A percentile compares a stretch with the other conserved stretches of the same genome.
phyloP scores from a whole-genome alignment of 1,140 invertebrate species.

The Ptiloglossa arizonensis region DNA sequence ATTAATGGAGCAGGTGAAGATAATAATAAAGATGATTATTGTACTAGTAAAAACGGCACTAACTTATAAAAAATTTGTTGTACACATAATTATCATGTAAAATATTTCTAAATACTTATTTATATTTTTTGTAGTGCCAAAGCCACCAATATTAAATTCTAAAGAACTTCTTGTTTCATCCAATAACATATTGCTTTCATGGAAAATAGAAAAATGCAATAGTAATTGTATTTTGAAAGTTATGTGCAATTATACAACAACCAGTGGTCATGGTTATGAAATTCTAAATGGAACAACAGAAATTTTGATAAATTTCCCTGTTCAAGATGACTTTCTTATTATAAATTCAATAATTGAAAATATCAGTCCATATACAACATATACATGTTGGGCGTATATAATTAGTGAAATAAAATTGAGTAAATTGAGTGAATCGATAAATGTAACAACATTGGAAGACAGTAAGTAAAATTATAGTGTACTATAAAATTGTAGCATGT shows the following conservation, averaged over 20 bases:
- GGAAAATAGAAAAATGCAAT: conserved; percentile 57
- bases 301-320: background rate
- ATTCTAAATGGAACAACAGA: background rate
- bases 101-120: background rate
- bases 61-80: conserved; percentile 40
- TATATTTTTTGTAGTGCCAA: conserved; percentile 44
- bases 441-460: conserved; percentile 63
- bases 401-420: conserved; percentile 60
- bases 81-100: background rate
- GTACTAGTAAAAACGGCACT: conserved; percentile 34
- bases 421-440: conserved; percentile 44
- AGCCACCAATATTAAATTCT: conserved; percentile 27
- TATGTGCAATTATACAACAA: conserved; percentile 56
- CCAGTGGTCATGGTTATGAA: conserved; percentile 59
- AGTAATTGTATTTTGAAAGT: conserved; percentile 64
- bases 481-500: too few relatives aligned
- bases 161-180: background rate
- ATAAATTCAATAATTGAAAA: conserved; percentile 42
- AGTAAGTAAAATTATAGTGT: conserved; percentile 55
- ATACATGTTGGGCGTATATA: conserved; percentile 60
- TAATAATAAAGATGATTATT: conserved; percentile 8
- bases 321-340: conserved; percentile 25
- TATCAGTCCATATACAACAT: conserved; percentile 69
- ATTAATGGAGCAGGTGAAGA: conserved; percentile 59
- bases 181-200: conserved; percentile 51